Evolutionary conservation across 1,140 invertebrate genomes (phyloP).

Genomic region (Linepithema humile): DNA sequence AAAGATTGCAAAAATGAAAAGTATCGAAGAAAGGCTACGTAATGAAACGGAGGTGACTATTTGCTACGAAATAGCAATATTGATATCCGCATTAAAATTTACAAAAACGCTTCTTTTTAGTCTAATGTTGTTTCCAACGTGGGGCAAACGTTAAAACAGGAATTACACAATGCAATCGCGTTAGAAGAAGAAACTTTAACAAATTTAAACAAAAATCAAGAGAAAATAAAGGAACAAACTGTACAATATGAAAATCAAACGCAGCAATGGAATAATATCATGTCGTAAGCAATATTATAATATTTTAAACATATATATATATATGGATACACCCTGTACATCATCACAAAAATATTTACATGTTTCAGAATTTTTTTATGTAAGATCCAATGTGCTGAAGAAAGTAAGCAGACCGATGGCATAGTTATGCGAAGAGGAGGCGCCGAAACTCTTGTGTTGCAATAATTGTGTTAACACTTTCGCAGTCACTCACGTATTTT

Average conservation of each 20-base stretch:
- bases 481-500: too few species aligned
- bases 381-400: slow-evolving; percentile 81
- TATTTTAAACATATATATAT: slow-evolving; percentile 23
- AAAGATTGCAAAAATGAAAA: slow-evolving; percentile 72
- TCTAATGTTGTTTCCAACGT: slow-evolving; percentile 64
- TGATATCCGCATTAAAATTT: too few species aligned
- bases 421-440: slow-evolving; percentile 82
- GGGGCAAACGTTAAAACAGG: slow-evolving; percentile 72
- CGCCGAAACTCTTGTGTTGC: slow-evolving; percentile 83
- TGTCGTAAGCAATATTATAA: slow-evolving; percentile 79
- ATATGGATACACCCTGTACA: background rate
- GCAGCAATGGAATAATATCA: slow-evolving; percentile 88
- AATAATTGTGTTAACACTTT: too few species aligned
- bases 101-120: background rate
- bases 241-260: slow-evolving; percentile 86
- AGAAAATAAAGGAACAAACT: slow-evolving; percentile 85
- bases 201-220: slow-evolving; percentile 86
- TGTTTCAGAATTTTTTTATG: slow-evolving; percentile 81
- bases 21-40: slow-evolving; percentile 73
- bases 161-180: slow-evolving; percentile 73
- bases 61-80: background rate
- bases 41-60: slow-evolving; percentile 73
- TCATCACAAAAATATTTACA: slow-evolving; percentile 32
- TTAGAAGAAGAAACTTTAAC: slow-evolving; percentile 73
- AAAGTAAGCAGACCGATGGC: slow-evolving; percentile 79